Base-by-base conservation (phyloP, 2,888 invertebrate species). In the Lasioglossum oenotherae region DNA sequence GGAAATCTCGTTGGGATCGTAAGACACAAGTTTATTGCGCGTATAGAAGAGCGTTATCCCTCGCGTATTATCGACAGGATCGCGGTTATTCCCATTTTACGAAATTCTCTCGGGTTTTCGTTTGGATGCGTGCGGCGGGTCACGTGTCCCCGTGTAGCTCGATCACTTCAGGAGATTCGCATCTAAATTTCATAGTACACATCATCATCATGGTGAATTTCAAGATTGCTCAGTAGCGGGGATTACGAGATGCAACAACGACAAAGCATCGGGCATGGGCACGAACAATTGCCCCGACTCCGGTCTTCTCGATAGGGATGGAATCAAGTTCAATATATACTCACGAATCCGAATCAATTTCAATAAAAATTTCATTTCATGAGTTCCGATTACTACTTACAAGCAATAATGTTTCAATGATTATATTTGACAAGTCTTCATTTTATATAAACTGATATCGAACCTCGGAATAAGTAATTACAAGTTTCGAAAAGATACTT, bases 151-250 rank as follows among this genome's bases (percentile, higher is more conserved):
- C 74, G 81, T 38, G 60, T 74, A 41, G 27, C 64, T 44, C 71
- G 74, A 74, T 71, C 84, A 60, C 74, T 78, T 57, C 74, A n/a
- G 35, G 46, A 46, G 84, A 84, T 78, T 84, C 35, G 84, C 60
- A 85, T 85, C 84, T 85, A 85, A 49, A 85, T 85, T 78, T 79
- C 72, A 78, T 77, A 71, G 57, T n/a, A 84, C 19, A 84, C 19
- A 38, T 12, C 44, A 69, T 69, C 67, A 23, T 69, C 64, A 64
- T 64, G 31, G 64, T 83, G 31, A 77, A 71, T 35, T 64, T 46
- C 73, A 38, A 72, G 27, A 1, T 27, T 49, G 10, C 23, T 69
- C 35, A 10, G 69, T 12, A 12, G 69, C 35, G 69, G 38, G 35
- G 38, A 69, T 38, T 38, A 35, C 69, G 69, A 46, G 46, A 38